Evolutionary conservation across 2,888 invertebrate species (phyloP).

Genomic region (Calameuta pallipes): DNA sequence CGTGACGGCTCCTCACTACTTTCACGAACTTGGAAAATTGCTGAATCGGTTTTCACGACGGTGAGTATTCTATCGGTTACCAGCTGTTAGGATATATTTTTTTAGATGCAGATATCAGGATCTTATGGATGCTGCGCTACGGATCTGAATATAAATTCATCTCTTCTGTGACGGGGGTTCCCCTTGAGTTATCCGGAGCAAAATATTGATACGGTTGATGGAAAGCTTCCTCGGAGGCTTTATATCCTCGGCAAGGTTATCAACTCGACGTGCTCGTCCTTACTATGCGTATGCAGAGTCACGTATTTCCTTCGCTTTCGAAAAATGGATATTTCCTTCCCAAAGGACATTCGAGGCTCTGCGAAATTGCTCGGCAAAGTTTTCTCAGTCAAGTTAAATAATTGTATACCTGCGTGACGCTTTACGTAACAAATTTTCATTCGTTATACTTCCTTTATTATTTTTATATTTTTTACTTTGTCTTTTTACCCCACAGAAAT

Average conservation of each 20-base stretch:
- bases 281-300: neutral
- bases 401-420: neutral
- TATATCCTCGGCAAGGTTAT: neutral
- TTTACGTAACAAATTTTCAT: neutral
- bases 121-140: neutral
- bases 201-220: neutral
- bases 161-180: neutral
- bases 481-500: neutral
- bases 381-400: neutral
- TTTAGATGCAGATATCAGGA: neutral
- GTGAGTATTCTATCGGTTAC: constrained; percentile 37
- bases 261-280: neutral
- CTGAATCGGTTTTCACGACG: constrained; percentile 62
- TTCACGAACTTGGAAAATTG: constrained; percentile 57
- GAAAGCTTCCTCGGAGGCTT: neutral
- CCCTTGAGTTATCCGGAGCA: neutral
- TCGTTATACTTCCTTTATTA: neutral
- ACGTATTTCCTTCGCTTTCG: neutral
- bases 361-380: neutral
- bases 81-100: neutral
- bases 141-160: neutral
- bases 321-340: neutral
- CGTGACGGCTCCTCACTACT: constrained; percentile 61
- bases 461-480: neutral
- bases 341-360: neutral